A percentile compares a stretch with the other conserved stretches of the same genome.
Evolutionary conservation across 2,113 vertebrate species (phyloP).

Genomic region (Amphiprion percula): DNA sequence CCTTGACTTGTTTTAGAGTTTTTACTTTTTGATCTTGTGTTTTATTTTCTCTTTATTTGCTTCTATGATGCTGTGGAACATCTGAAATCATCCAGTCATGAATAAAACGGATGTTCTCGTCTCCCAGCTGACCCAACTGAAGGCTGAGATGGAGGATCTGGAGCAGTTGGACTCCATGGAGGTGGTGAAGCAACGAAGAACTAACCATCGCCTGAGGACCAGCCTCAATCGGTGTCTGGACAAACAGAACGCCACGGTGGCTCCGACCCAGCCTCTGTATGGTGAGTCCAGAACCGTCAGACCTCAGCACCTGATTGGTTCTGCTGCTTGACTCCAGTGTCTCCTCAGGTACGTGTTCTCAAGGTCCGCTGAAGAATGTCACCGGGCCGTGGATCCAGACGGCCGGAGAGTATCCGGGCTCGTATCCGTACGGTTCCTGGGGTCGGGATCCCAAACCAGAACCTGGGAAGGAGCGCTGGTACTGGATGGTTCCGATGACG

Average conservation of each 20-base stretch:
- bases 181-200: slow-evolving; percentile 66
- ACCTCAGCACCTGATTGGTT: no score
- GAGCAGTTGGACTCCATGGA: slow-evolving; percentile 74
- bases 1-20: no score
- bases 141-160: slow-evolving; percentile 65
- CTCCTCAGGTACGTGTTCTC: slow-evolving; percentile 72
- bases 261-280: slow-evolving; percentile 10
- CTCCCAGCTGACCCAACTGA: slow-evolving; percentile 71
- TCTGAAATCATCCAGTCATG: no score
- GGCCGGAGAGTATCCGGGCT: slow-evolving; percentile 75
- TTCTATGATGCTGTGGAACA: no score
- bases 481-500: slow-evolving; percentile 81
- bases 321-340: neutral
- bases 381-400: slow-evolving; percentile 65
- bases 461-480: slow-evolving; percentile 76
- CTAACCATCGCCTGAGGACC: slow-evolving; percentile 73
- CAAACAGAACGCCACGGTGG: neutral
- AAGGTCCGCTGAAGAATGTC: slow-evolving; percentile 69
- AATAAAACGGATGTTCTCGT: neutral
- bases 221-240: slow-evolving; percentile 73
- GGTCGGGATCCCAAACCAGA: slow-evolving; percentile 82
- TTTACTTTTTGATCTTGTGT: no score
- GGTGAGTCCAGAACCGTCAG: slow-evolving; percentile 38
- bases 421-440: slow-evolving; percentile 81
- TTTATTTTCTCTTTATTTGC: no score